Evolutionary conservation across 2,888 invertebrate genomes (phyloP).

Genomic region (Coenonympha glycerion): DNA sequence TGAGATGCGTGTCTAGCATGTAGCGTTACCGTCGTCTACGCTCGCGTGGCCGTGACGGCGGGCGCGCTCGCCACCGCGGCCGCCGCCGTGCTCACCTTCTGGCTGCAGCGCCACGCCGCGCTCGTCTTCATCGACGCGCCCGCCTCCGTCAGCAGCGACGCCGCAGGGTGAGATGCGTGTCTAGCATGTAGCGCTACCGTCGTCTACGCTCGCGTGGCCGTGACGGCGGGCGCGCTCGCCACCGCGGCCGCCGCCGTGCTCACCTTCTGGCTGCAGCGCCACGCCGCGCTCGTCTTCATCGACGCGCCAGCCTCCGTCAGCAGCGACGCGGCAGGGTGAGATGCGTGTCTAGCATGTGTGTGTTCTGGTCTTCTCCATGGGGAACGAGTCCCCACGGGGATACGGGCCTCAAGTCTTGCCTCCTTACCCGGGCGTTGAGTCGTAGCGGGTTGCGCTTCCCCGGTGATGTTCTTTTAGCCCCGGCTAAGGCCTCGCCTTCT

Average conservation of each 20-base stretch:
- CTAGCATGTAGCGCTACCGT: slow-evolving; percentile 82
- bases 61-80: slow-evolving; percentile 43
- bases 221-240: slow-evolving; percentile 38
- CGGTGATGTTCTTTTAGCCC: too few species aligned
- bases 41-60: slow-evolving; percentile 41
- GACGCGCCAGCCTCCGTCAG: slow-evolving; percentile 30
- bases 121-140: slow-evolving; percentile 40
- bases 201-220: slow-evolving; percentile 50
- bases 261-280: slow-evolving; percentile 50
- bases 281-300: slow-evolving; percentile 42
- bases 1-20: too few species aligned
- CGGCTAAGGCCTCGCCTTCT: too few species aligned
- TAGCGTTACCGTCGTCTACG: slow-evolving; percentile 77
- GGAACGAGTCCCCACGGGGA: too few species aligned
- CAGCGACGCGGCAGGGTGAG: slow-evolving; percentile 33
- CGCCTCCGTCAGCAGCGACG: slow-evolving; percentile 36
- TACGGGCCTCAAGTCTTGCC: too few species aligned
- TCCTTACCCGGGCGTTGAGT: too few species aligned
- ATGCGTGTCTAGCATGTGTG: too few species aligned
- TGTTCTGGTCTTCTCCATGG: too few species aligned
- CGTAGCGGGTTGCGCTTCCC: too few species aligned
- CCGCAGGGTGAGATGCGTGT: slow-evolving; percentile 13
- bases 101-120: slow-evolving; percentile 42
- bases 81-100: slow-evolving; percentile 50
- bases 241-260: slow-evolving; percentile 44